Base-by-base conservation (phyloP, 2,797 vertebrate genomes). In the Acipenser transmontanus region DNA sequence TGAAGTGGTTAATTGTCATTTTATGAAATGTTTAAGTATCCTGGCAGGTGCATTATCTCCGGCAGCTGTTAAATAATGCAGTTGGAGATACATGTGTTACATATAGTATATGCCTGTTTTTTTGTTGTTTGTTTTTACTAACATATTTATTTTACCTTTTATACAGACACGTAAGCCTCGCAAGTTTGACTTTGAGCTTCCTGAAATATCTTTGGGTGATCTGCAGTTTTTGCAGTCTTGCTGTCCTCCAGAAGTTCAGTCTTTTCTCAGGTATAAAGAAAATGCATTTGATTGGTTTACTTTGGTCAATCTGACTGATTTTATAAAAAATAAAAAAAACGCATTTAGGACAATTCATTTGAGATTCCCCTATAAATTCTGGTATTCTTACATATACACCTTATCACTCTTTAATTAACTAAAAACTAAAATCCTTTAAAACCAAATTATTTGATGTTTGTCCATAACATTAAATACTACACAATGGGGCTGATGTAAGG, bases 171-270 rank as follows among this genome's bases (percentile, higher is more conserved):
- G 88, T 78, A 98, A 93, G 79, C 97, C 97, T 82, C 91, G 96
- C 73, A 93, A 84, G 80, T 99, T 99, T 92, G 97, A 99, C 64
- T 93, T 93, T 84, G 96, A 99, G 86, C 96, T 99, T 92, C 97
- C 97, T 79, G 96, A 98, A 85, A 97, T 99, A 83, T 97, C 95
- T 0, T 79, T 98, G 77, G 90, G 82, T 72, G 97, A 99, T 83
- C 87, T 99, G 85, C 94, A 97, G 83, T 98, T 97, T 91, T 88
- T 99, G 81, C 97, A 98, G 80, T 94, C 93, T 65, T 95, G 96
- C 84, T 99, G 97, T 93, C 97, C 97, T 81, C 74, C 87, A 69
- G 97, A 99, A 86, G 97, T 99, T 76, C 97, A 98, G 74, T 94
- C 94, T 52, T 96, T 94, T 85, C 97, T 99, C 84, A 97, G 97